These are phyloP conservation scores for Eretmocerus hayati DNA, from an alignment of 2,888 invertebrate genomes.

Conservation along the genomic window DNA sequence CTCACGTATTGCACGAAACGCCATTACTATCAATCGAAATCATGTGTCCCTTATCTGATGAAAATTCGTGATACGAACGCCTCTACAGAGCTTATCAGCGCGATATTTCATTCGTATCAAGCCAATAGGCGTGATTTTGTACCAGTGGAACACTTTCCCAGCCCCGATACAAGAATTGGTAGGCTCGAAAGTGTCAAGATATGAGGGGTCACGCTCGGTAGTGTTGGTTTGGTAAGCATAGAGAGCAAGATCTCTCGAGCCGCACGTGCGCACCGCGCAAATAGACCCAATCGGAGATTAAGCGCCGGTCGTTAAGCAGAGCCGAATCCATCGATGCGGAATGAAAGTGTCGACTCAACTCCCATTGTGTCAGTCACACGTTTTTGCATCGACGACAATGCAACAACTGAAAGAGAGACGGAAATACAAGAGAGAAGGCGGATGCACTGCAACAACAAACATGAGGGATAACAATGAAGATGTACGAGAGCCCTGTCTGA, in stretches of 20 bases:
- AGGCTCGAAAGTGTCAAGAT: background rate
- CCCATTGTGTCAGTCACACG: conserved; percentile 14
- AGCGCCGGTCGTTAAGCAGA: conserved; percentile 17
- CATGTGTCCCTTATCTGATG: too few relatives aligned
- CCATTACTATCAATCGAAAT: too few relatives aligned
- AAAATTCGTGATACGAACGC: too few relatives aligned
- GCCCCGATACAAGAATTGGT: too few relatives aligned
- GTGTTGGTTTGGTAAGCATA: too few relatives aligned
- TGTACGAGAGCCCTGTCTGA: conserved; percentile 16
- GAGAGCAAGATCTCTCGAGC: background rate
- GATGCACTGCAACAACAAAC: conserved; percentile 1
- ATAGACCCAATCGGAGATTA: conserved; percentile 20
- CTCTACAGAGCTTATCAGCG: too few relatives aligned
- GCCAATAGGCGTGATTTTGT: background rate
- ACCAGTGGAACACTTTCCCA: too few relatives aligned
- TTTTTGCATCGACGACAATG: conserved; percentile 7
- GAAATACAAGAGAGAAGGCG: background rate
- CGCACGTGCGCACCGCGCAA: conserved; percentile 18
- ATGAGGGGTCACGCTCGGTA: background rate
- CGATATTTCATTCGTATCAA: background rate
- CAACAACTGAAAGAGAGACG: conserved; percentile 1
- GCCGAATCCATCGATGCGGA: conserved; percentile 18
- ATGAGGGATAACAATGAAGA: conserved; percentile 12
- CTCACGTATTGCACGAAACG: too few relatives aligned
- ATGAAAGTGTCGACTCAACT: conserved; percentile 12